phyloP scores from a whole-genome alignment of 2,888 invertebrate species.

The Cryptophagus acutangulus region DNA sequence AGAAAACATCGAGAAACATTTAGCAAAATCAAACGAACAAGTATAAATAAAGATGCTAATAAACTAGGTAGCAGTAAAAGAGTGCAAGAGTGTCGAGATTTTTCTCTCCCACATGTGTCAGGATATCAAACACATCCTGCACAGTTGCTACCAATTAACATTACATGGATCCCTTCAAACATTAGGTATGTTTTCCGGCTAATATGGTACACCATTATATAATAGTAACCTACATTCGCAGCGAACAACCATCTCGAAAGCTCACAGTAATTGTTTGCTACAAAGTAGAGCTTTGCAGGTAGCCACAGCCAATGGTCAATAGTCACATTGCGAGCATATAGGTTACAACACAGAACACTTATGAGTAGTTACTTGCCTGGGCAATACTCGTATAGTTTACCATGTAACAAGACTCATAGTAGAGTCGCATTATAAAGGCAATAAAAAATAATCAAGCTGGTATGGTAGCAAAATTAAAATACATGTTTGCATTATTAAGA shows the following conservation, averaged over 20 bases:
- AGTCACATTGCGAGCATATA: conserved; percentile 35
- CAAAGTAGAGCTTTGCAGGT: too few species aligned
- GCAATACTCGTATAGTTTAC: conserved; percentile 35
- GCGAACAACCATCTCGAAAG: too few species aligned
- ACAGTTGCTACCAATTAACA: conserved; percentile 21
- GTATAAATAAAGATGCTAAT: neutral
- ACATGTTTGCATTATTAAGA: neutral
- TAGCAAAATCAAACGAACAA: neutral
- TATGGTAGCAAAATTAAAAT: too few species aligned
- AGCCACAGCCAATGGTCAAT: conserved; percentile 33
- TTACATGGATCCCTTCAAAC: conserved; percentile 2
- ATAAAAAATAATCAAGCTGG: conserved; percentile 4
- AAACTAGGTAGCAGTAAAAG: conserved; percentile 18
- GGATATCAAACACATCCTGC: conserved; percentile 29
- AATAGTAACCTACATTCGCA: too few species aligned
- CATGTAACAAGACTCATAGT: conserved; percentile 18
- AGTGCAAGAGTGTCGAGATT: conserved; percentile 19
- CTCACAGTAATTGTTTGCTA: too few species aligned
- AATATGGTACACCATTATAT: too few species aligned
- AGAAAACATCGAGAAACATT: conserved; percentile 3
- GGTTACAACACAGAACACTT: conserved; percentile 39
- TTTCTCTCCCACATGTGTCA: conserved; percentile 30
- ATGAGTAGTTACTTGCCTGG: conserved; percentile 41
- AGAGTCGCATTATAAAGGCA: conserved; percentile 19
- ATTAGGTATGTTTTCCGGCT: neutral